These are phyloP conservation scores for Ameiurus melas DNA, from an alignment of 2,113 vertebrate species.

Conservation along the genomic window DNA sequence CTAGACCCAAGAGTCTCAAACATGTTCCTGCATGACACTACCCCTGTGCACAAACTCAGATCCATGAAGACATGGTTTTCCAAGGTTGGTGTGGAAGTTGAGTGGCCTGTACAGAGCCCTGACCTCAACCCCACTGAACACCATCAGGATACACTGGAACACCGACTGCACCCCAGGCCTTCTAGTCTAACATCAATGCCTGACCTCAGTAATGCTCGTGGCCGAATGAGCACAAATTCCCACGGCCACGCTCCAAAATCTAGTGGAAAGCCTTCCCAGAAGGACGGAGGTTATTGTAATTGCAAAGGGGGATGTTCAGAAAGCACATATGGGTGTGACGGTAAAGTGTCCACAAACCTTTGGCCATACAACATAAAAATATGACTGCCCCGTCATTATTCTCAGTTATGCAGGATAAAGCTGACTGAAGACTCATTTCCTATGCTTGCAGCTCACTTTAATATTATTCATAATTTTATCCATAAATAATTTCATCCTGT, in stretches of 20 bases:
- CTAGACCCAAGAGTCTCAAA: not conserved
- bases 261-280: not conserved
- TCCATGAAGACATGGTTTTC: not conserved
- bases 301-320: not conserved
- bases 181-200: not conserved
- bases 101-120: not conserved
- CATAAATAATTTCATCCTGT: not conserved
- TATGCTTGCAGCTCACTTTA: not conserved
- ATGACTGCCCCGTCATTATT: not conserved
- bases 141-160: not conserved
- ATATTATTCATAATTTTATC: not conserved
- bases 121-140: not conserved
- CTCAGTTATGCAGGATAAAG: not conserved
- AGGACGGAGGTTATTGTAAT: not conserved
- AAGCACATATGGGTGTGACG: not conserved
- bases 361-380: not conserved
- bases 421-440: not conserved
- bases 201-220: not conserved
- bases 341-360: not conserved
- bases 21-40: not conserved
- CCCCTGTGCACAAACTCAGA: not conserved
- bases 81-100: not conserved
- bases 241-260: not conserved
- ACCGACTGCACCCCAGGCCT: not conserved
- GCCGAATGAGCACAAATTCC: not conserved